Evolutionary conservation across 2,113 vertebrate species (phyloP), one percentile per base, ranked within the genome.

Genomic region (Struthio camelus): DNA sequence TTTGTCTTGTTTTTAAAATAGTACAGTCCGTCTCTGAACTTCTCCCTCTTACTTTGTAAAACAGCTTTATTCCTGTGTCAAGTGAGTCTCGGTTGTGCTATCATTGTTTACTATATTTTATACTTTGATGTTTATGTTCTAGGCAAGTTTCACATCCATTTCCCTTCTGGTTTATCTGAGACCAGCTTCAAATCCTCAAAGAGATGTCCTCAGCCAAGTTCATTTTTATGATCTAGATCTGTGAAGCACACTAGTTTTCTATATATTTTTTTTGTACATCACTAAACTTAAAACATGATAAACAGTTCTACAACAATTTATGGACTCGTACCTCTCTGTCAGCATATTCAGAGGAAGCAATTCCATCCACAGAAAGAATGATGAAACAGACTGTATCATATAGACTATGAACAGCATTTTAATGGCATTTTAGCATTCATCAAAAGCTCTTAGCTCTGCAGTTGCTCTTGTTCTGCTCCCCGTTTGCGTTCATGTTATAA

Each of bases 351-450:
- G 77, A 54, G 15, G 84, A 96, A 95, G 92, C 79, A 80, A 71
- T 93, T 93, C 70, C 82, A 77, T 90, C 89, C 89, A 79, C 69
- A 94, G 53, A 86, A 95, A 90, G 73, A 96, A 89, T 77, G 71
- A 96, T 94, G 96, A 93, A 91, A 90, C 61, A 20, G 50, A 36
- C 87, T 83, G 12, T 76, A 80, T 89, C 50, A 59, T 75, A 27
- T 50, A 92, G 85, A 83, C 92, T 87, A 40, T 23, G 81, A 94
- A 48, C 80, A 81, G 72, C 84, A 92, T 97, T 94, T 89, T 85
- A 90, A 84, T 86, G 87, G 32, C 48, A 73, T 94, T 90, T 95
- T 40, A 38, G 78, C 51, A 73, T 93, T 97, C 80, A 82, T 93
- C 86, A 81, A 85, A 92, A 83, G 50, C 61, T 87, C 85, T 96